phyloP scores from a whole-genome alignment of 1,140 invertebrate genomes.

The Brachionus manjavacas region DNA sequence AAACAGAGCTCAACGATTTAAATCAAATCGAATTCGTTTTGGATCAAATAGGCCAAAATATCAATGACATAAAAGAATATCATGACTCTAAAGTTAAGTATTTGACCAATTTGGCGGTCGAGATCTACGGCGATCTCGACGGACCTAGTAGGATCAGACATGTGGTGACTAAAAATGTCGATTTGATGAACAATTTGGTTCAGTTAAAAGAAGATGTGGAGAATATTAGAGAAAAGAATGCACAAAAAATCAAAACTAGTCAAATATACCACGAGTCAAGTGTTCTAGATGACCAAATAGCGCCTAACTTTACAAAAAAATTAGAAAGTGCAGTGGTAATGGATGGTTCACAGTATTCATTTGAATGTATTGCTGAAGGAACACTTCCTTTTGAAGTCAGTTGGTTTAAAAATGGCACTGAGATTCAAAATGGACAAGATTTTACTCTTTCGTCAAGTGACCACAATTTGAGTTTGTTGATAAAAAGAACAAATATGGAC shows the following conservation, averaged over 20 bases:
- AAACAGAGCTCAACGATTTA: conserved; percentile 63
- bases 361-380: conserved; percentile 65
- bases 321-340: conserved; percentile 26
- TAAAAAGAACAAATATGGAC: conserved; percentile 73
- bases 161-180: conserved; percentile 33
- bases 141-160: background rate
- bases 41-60: conserved; percentile 66
- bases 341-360: conserved; percentile 47
- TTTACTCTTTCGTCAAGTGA: conserved; percentile 63
- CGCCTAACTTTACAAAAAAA: background rate
- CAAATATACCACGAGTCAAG: conserved; percentile 36
- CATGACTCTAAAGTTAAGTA: conserved; percentile 67
- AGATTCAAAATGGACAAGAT: conserved; percentile 67
- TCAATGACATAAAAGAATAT: conserved; percentile 63
- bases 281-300: background rate
- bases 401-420: conserved; percentile 81
- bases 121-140: conserved; percentile 63
- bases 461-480: conserved; percentile 58
- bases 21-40: conserved; percentile 62
- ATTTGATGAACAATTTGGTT: conserved; percentile 35
- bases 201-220: conserved; percentile 38
- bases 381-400: conserved; percentile 64
- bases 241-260: background rate
- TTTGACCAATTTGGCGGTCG: conserved; percentile 64
- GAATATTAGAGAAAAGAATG: background rate